Base-by-base conservation (phyloP, 2,113 vertebrate species). In the Platichthys flesus region DNA sequence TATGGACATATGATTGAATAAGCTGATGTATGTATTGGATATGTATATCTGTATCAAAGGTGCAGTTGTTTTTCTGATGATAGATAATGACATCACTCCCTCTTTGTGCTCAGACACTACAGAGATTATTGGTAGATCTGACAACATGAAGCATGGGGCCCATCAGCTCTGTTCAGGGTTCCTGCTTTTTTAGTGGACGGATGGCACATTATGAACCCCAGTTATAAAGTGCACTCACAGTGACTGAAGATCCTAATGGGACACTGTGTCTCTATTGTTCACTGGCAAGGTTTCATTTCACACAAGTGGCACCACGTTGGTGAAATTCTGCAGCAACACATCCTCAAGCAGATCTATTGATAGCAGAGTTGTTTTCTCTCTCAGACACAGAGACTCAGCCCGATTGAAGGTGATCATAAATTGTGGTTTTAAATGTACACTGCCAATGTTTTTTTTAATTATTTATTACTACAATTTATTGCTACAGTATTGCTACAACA, bases 81-180 rank as follows among this genome's bases (percentile, higher is more conserved):
- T 23, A 42, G 51, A 40, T 49, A 23, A 60, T 83, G 40, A 86
- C 73, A 74, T 42, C 45, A 61, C 67, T 76, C 18, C 12, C 21
- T 77, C 23, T 75, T 31, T 58, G n/a, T 59, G 14, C 56, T 84
- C 51, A 57, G 54, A 62, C 35, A 28, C 70, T n/a, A n/a, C n/a
- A n/a, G n/a, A n/a, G n/a, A 60, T 85, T 79, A 77, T 52, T 7
- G 5, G 40, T 26, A 21, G 56, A 76, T 76, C 2, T 61, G 74
- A 58, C 57, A 63, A 21, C 28, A 15, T 55, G 40, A 64, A 66
- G 49, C 26, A 51, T 16, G 15, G 5, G 37, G 37, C 9, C 10
- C 37, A 40, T 40, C 47, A 18, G 47, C 47, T 49, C 14, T 49
- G 3, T 18, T 49, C 47, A 16, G 16, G 47, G 47, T 49, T 49